Conservation (phyloP, 2,888 invertebrate species). For the Caenorhabditis zanzibari region DNA sequence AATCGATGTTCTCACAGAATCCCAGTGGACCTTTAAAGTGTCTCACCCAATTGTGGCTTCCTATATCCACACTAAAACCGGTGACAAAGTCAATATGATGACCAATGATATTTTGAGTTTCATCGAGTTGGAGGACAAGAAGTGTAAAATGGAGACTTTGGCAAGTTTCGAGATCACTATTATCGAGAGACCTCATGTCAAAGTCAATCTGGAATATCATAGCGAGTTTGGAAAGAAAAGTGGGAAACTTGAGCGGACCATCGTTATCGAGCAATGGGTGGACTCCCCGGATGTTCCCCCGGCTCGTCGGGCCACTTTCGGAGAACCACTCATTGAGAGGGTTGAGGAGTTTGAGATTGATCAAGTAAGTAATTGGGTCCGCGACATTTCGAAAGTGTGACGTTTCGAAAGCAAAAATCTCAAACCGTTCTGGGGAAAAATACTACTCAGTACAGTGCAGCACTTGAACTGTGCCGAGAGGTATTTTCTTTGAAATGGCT, state of each 20-base stretch:
- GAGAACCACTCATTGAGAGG: neutral
- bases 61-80: neutral
- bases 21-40: neutral
- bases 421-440: too few species aligned
- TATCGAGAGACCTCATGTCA: neutral
- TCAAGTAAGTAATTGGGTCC: too few species aligned
- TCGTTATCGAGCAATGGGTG: conserved; percentile 7
- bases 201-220: neutral
- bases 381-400: too few species aligned
- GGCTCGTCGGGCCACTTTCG: conserved; percentile 4
- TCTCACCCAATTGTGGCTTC: neutral
- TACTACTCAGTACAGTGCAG: too few species aligned
- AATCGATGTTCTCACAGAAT: neutral
- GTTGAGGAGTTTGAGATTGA: neutral
- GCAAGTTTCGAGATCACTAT: neutral
- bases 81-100: neutral
- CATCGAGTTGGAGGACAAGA: neutral
- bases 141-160: neutral
- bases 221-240: neutral
- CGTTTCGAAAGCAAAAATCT: too few species aligned
- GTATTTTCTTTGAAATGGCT: too few species aligned
- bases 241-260: neutral
- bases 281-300: neutral
- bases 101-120: neutral
- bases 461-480: neutral